Evolutionary conservation across 2,888 invertebrate species (phyloP), one percentile per base, ranked within the genome.

Genomic region (Habroteleia sp.): DNA sequence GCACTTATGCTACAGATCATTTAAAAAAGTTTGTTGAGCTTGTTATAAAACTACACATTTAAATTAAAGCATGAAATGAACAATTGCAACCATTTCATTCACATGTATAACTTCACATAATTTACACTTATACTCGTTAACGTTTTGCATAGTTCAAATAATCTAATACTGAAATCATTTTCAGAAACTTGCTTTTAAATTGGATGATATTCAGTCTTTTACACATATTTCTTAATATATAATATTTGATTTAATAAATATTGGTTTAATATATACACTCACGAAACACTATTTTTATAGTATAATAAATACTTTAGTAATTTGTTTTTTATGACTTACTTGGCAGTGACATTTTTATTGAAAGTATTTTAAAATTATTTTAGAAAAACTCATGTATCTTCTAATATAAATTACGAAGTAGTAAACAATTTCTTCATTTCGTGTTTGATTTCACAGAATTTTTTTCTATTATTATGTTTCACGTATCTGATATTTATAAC

Each of bases 181-280:
- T 23, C 16, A 29, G 23, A 66, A 20, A 31, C 31, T 25, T 65
- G 37, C 23, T 31, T 7, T 68, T 6, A 10, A 23, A 11, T 68
- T 16, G 48, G 42, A 58, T 68, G 68, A 58, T 68, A 42, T 35
- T 68, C 68, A 68, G 68, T 68, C 68, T 68, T 68, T 48, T 52
- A 69, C 52, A 60, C 31, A 52, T 60, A 69, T 8, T 44, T 52
- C 35, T 50, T 29, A 37, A 60, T 48, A n/a, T n/a, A n/a, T n/a
- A n/a, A n/a, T n/a, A n/a, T n/a, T n/a, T n/a, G n/a, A n/a, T n/a
- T n/a, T n/a, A n/a, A n/a, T n/a, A n/a, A n/a, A n/a, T n/a, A n/a
- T n/a, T n/a, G n/a, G n/a, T n/a, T 54, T 65, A 44, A 44, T 65
- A 63, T 63, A 54, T 39, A 66, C 39, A 66, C 54, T 39, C 66